Conservation (phyloP, 2,113 vertebrate species). For the Athene noctua region DNA sequence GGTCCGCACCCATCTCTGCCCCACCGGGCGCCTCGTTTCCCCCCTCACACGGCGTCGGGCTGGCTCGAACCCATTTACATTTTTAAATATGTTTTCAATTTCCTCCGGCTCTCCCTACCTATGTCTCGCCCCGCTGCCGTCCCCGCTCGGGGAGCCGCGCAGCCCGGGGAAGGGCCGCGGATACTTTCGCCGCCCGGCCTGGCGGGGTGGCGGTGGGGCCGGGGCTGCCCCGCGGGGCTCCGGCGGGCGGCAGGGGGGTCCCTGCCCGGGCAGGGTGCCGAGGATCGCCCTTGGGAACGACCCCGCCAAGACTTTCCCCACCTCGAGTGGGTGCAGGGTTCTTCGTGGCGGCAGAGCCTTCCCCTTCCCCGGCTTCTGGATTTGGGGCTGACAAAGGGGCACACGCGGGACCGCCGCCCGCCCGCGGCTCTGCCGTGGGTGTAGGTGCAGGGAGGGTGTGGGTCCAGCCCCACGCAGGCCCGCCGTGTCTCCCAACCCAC, state of each 20-base stretch:
- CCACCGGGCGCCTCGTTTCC: background rate
- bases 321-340: background rate
- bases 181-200: background rate
- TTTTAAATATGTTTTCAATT: slow-evolving; percentile 46
- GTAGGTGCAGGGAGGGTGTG: background rate
- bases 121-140: background rate
- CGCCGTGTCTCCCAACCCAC: background rate
- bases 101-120: slow-evolving; percentile 25
- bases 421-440: background rate
- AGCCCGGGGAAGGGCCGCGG: background rate
- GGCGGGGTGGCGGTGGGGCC: background rate
- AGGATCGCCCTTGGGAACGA: background rate
- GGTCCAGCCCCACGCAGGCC: background rate
- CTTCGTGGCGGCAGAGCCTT: background rate
- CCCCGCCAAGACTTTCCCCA: background rate
- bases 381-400: background rate
- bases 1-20: background rate
- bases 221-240: background rate
- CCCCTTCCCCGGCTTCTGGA: background rate
- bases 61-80: background rate
- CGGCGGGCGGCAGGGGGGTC: background rate
- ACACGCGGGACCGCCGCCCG: background rate
- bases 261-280: background rate
- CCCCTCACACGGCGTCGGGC: background rate
- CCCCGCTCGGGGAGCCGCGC: background rate